Evolutionary conservation across 2,797 vertebrate species (phyloP).

Genomic region (Dendrocincla fuliginosa): DNA sequence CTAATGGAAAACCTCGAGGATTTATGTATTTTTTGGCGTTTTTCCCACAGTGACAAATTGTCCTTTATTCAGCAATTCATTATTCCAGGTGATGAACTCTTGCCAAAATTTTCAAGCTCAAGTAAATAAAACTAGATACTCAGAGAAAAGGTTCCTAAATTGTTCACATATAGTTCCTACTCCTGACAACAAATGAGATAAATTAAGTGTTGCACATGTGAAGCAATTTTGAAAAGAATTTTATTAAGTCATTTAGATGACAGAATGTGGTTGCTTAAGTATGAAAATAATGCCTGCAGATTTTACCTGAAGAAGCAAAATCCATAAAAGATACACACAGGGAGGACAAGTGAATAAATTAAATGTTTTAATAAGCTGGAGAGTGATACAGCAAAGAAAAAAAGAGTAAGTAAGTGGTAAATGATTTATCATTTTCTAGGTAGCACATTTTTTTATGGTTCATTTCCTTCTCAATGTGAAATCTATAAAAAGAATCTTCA

Average conservation of each 20-base stretch:
- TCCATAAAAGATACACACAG: slow-evolving; percentile 2
- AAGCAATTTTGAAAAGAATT: slow-evolving; percentile 9
- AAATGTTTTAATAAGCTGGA: slow-evolving; percentile 32
- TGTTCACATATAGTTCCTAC: background rate
- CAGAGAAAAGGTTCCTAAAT: background rate
- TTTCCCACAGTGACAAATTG: slow-evolving; percentile 13
- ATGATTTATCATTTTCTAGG: slow-evolving; percentile 64
- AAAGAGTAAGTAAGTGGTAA: slow-evolving; percentile 25
- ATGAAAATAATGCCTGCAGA: background rate
- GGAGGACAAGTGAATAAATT: slow-evolving; percentile 37
- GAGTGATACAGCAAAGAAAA: background rate
- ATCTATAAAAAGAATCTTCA: slow-evolving; percentile 71
- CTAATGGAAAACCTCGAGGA: background rate
- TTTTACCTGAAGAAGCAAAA: slow-evolving; percentile 42
- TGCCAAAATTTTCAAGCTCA: slow-evolving; percentile 26
- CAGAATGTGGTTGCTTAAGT: background rate
- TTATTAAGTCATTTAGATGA: slow-evolving; percentile 16
- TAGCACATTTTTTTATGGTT: slow-evolving; percentile 60
- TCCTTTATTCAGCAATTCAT: slow-evolving; percentile 17
- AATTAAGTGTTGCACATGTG: background rate
- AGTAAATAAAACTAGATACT: background rate
- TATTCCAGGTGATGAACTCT: slow-evolving; percentile 22
- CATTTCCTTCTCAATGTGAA: slow-evolving; percentile 64
- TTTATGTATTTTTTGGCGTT: background rate
- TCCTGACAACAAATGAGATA: slow-evolving; percentile 20